A percentile compares a stretch with the other conserved stretches of the same genome.
Conservation (phyloP, 2,888 invertebrate genomes). For the Prosopocoilus inquinatus region DNA sequence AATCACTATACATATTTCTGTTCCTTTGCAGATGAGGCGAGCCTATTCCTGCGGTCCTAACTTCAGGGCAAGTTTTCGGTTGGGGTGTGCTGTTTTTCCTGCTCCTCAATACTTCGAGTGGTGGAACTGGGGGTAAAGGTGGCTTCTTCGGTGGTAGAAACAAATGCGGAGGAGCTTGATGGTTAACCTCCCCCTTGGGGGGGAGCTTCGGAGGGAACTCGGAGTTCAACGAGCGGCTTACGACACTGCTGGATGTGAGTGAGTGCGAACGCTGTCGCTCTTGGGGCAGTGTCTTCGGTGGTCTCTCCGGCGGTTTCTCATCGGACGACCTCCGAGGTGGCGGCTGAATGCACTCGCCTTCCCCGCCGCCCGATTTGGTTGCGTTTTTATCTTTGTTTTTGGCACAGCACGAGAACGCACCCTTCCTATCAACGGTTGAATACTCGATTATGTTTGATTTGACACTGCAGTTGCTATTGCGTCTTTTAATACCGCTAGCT, state of each 20-base stretch:
- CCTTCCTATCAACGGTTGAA: slow-evolving; percentile 70
- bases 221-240: slow-evolving; percentile 13
- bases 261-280: slow-evolving; percentile 60
- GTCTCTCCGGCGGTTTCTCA: slow-evolving; percentile 64
- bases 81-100: slow-evolving; percentile 49
- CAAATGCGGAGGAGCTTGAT: slow-evolving; percentile 54
- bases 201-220: slow-evolving; percentile 55
- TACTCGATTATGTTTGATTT: slow-evolving; percentile 63
- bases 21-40: slow-evolving; percentile 64
- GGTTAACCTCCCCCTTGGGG: slow-evolving; percentile 54
- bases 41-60: slow-evolving; percentile 61
- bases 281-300: slow-evolving; percentile 61
- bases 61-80: slow-evolving; percentile 50
- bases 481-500: slow-evolving; percentile 25
- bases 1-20: slow-evolving; percentile 58
- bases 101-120: slow-evolving; percentile 60
- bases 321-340: slow-evolving; percentile 62
- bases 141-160: slow-evolving; percentile 69
- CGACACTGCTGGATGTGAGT: slow-evolving; percentile 40
- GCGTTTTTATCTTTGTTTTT: slow-evolving; percentile 56
- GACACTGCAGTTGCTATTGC: slow-evolving; percentile 59
- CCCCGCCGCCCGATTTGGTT: slow-evolving; percentile 42
- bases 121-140: slow-evolving; percentile 69
- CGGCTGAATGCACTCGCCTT: slow-evolving; percentile 54
- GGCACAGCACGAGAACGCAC: slow-evolving; percentile 69